phyloP scores from a whole-genome alignment of 2,888 invertebrate genomes.

The Agrotis ipsilon region DNA sequence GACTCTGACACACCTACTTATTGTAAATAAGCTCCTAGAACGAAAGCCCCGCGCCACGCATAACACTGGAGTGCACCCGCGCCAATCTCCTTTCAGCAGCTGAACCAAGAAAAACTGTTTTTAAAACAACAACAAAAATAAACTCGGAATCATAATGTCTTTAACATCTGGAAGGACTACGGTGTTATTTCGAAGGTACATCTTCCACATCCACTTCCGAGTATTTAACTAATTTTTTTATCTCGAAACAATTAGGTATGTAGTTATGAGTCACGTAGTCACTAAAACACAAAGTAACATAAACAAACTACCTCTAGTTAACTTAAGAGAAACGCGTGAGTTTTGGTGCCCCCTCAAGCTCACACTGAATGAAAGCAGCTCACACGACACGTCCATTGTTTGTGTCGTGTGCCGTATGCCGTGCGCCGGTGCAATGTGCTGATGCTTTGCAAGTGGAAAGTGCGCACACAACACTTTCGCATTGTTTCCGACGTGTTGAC shows the following conservation, averaged over 20 bases:
- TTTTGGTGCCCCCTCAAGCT: conserved; percentile 61
- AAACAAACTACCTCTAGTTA: conserved; percentile 20
- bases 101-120: neutral
- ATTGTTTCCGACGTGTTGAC: conserved; percentile 48
- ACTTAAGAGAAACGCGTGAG: conserved; percentile 63
- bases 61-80: neutral
- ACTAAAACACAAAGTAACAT: conserved; percentile 27
- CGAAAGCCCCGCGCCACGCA: neutral
- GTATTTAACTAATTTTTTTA: conserved; percentile 4
- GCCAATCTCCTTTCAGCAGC: neutral
- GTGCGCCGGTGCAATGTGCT: conserved; percentile 22
- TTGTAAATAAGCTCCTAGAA: too few relatives aligned
- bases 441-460: conserved; percentile 57
- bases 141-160: neutral
- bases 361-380: conserved; percentile 73
- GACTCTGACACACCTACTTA: too few relatives aligned
- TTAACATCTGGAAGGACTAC: conserved; percentile 17
- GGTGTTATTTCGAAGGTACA: conserved; percentile 9
- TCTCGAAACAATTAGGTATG: neutral
- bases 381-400: conserved; percentile 68
- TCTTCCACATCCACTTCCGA: neutral
- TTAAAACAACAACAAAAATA: too few relatives aligned
- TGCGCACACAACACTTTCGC: conserved; percentile 45
- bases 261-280: conserved; percentile 20
- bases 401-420: conserved; percentile 38